Evolutionary conservation across 2,113 vertebrate genomes (phyloP), one percentile per base, ranked within the genome.

Genomic region (Globicephala melas): DNA sequence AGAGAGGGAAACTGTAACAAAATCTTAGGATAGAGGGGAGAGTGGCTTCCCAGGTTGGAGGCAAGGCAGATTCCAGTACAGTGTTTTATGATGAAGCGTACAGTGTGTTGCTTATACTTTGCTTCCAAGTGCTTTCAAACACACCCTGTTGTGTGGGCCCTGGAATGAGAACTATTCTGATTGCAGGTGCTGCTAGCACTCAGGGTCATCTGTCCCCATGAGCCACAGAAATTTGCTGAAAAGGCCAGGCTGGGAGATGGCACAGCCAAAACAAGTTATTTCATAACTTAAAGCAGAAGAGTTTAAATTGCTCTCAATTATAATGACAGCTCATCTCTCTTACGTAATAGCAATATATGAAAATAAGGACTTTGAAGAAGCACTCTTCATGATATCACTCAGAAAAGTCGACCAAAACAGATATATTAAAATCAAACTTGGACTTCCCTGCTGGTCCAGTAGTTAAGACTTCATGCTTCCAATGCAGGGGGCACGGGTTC

Each of bases 101-200:
- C 7, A 70, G 13, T 7, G 6, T 12, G 68, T 2, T 60, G n/a
- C 83, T 96, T 95, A 77, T 11, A 87, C 44, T 79, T 44, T 77
- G 80, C 7, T 12, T 89, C 58, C 41, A 92, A 92, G 0, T 0
- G 91, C 96, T 97, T 95, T 89, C 70, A 88, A 96, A 96, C 94
- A 96, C 36, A 9, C 95, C 92, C 93, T 96, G 74, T 67, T 25
- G 0, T 26, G 55, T 70, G 67, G 74, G 96, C 89, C 55, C 60
- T 97, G 96, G 97, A 98, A 98, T 98, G 97, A 84, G 76, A 98
- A 97, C 94, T 97, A 99, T 98, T 98, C 98, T 95, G 96, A 95
- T 93, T 98, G 77, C 92, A 98, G 97, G 97, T 98, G 80, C 93
- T 89, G 21, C 41, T 97, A 95, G 96, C 97, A 98, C 96, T 88